A percentile compares a stretch with the other conserved stretches of the same genome.
These are phyloP conservation scores for Discoglossus pictus DNA, from an alignment of 2,797 vertebrate genomes.

Conservation along the genomic window DNA sequence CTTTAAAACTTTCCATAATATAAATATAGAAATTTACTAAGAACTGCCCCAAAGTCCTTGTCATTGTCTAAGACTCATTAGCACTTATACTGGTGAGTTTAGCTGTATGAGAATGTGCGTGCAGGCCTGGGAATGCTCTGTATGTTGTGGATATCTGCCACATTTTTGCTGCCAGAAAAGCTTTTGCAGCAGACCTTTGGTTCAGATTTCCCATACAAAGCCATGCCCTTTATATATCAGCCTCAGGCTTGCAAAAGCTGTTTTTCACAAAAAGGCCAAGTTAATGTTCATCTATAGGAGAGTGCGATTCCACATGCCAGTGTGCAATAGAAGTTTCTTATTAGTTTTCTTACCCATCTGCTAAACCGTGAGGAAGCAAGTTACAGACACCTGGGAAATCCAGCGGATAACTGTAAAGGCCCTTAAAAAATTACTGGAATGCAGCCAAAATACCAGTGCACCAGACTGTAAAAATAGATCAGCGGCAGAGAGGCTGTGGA, in stretches of 20 bases:
- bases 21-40: no score
- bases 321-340: slow-evolving; percentile 52
- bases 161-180: slow-evolving; percentile 4
- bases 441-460: slow-evolving; percentile 67
- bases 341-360: slow-evolving; percentile 57
- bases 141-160: slow-evolving; percentile 6
- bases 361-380: slow-evolving; percentile 55
- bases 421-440: slow-evolving; percentile 65
- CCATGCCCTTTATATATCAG: slow-evolving; percentile 21
- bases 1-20: no score
- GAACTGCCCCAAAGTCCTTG: no score
- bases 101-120: no score
- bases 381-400: slow-evolving; percentile 58
- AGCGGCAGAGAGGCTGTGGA: slow-evolving; percentile 53
- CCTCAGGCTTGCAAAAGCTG: not conserved
- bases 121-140: not conserved
- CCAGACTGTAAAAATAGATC: slow-evolving; percentile 68
- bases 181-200: not conserved
- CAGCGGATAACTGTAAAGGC: slow-evolving; percentile 65
- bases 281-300: slow-evolving; percentile 22
- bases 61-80: no score
- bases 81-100: no score
- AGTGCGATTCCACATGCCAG: slow-evolving; percentile 52
- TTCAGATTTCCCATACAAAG: not conserved
- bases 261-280: slow-evolving; percentile 11